A percentile compares a stretch with the other conserved stretches of the same genome.
phyloP scores from a whole-genome alignment of 1,140 invertebrate species.

The Triops longicaudatus region DNA sequence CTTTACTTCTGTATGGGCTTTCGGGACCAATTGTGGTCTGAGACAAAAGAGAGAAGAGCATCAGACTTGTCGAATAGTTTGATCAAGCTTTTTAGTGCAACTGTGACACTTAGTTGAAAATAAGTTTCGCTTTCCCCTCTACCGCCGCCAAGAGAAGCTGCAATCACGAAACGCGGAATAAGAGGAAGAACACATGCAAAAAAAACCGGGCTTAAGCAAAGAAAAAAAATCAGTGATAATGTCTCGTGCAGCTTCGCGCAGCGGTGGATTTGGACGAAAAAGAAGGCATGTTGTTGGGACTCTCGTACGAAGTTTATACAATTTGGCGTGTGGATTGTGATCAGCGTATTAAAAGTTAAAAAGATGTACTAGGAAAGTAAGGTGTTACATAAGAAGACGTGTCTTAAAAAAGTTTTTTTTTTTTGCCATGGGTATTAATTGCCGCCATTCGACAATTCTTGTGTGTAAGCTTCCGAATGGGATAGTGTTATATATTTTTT shows the following conservation, averaged over 20 bases:
- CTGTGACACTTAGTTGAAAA: background rate
- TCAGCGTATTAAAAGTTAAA: background rate
- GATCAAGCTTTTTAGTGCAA: background rate
- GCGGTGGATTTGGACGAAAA: background rate
- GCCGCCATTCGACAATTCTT: slow-evolving; percentile 14
- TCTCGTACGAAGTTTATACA: background rate
- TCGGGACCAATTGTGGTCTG: slow-evolving; percentile 14
- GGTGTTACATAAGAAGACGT: slow-evolving; percentile 3
- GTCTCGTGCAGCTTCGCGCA: slow-evolving; percentile 13
- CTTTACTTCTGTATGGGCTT: background rate
- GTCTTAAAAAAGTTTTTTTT: background rate
- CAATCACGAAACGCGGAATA: background rate
- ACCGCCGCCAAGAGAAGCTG: background rate
- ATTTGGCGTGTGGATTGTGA: background rate
- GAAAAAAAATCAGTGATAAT: background rate
- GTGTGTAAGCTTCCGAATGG: slow-evolving; percentile 5
- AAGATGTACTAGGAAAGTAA: background rate
- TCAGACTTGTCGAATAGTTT: background rate
- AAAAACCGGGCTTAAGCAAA: background rate
- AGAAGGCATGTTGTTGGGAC: too few species aligned
- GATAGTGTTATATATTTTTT: slow-evolving; percentile 1
- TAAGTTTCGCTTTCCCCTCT: background rate
- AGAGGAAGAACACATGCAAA: background rate
- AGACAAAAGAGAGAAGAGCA: background rate
- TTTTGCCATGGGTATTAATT: slow-evolving; percentile 10